Base-by-base conservation (phyloP, 2,888 invertebrate species). In the Parthenolecanium corni region DNA sequence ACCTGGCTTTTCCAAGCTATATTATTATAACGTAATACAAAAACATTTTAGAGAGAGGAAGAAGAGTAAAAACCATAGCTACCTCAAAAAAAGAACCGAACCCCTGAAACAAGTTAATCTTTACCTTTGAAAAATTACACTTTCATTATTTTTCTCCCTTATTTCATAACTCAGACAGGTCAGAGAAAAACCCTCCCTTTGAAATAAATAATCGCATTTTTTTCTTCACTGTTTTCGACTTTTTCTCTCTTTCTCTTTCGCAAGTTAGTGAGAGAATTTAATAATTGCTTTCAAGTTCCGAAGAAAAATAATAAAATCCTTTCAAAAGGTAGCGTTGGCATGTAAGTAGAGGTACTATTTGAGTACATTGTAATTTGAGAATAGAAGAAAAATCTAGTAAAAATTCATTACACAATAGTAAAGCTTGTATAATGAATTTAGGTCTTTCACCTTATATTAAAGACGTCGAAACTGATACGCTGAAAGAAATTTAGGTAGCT, bases 91-190 rank as follows among this genome's bases (percentile, higher is more conserved):
- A 31, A 31, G 9, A 6, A 31, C 31, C 9, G 31, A 53, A 56
- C 11, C 46, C 44, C 56, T 25, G n/a, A 25, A 53, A 56, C 24
- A 56, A 56, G 56, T 56, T 56, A 56, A 56, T 56, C 56, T 56
- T 56, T 56, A 56, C 40, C 56, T 40, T 56, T 56, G 56, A 56
- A 56, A 56, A 56, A 56, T 56, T 56, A 56, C 56, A 23, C 46
- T 56, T 56, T 56, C 56, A 56, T 56, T 56, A 56, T 56, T 56
- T 46, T 56, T 56, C 46, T 56, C 46, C 56, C 56, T 56, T 56
- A 40, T 56, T 56, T 56, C 56, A 46, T 56, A 56, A 56, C 56
- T 56, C 21, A 56, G 56, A 56, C 46, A 56, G 56, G 56, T 56
- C 46, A 56, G 56, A 46, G 44, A 31, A 44, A 56, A 46, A 18